Base-by-base conservation (phyloP, 2,113 vertebrate species). In the Tragelaphus buxtoni region DNA sequence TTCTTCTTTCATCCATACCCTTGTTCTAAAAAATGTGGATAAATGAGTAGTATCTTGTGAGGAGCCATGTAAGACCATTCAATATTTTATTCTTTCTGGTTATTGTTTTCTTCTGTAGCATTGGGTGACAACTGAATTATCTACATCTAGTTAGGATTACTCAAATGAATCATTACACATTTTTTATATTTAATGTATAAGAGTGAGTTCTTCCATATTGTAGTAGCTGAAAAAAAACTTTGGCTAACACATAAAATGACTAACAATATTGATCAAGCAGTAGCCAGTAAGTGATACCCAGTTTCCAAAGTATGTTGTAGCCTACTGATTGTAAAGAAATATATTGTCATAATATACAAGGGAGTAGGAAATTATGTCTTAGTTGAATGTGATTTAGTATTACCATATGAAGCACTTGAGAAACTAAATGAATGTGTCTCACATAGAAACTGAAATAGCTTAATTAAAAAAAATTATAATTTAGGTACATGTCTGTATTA, bases 161-260 rank as follows among this genome's bases (percentile, higher is more conserved):
- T 94, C 45, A 92, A 28, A 49, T 88, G 90, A 96, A 63, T 96
- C 84, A 79, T 88, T 94, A 92, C 13, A 69, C 18, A 61, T 82
- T 92, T 97, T 97, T 97, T 11, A 53, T 91, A 60, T 84, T 97
- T 96, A 85, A 82, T 94, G 9, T 91, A 32, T 55, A 92, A 80
- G 35, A 86, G 16, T 7, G 17, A 39, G 30, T 96, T 95, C 82
- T 96, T 93, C 28, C 13, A 30, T 56, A 61, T 88, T 9, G 60
- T 60, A 42, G 30, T 76, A 39, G 42, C 61, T 96, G 39, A 89
- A 42, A 32, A 77, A 58, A 45, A 28, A 55, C 0, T 89, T 82
- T 9, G 92, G 24, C 20, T 22, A 63, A 72, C 17, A 28, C n/a
- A n/a, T 88, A 95, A 92, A 90, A 85, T 93, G 45, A 95, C 39